Conservation (phyloP, 1,140 invertebrate species). For the Hyphantria cunea region DNA sequence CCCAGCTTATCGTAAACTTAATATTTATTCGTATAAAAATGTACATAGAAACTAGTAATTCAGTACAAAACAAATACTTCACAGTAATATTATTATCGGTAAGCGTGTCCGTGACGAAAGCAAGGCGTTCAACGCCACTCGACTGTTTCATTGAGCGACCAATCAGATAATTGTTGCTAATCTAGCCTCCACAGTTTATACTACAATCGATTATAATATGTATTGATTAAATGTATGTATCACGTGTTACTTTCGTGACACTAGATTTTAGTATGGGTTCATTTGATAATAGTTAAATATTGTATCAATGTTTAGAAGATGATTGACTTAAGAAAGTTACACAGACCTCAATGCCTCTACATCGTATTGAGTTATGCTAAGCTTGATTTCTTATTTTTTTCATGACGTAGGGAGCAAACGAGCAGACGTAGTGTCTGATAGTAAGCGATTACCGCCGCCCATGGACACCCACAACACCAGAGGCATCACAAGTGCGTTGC, state of each 20-base stretch:
- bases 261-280: neutral
- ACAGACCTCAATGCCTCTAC: too few species aligned
- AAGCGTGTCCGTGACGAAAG: constrained; percentile 10
- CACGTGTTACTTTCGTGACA: neutral
- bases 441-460: too few species aligned
- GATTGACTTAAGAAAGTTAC: too few species aligned
- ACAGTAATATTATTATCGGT: neutral
- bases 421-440: too few species aligned
- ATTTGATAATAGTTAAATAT: too few species aligned
- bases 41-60: neutral
- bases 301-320: too few species aligned
- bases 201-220: neutral
- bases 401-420: too few species aligned
- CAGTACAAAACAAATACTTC: constrained; percentile 1
- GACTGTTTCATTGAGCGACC: constrained; percentile 34
- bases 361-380: too few species aligned
- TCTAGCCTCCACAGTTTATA: neutral
- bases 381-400: too few species aligned
- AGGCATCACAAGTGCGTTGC: too few species aligned
- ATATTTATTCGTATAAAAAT: neutral
- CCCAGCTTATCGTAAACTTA: too few species aligned
- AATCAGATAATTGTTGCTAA: constrained; percentile 35
- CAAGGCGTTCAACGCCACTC: constrained; percentile 13
- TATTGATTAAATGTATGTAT: neutral
- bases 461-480: too few species aligned